Evolutionary conservation across 2,113 vertebrate genomes (phyloP).

Genomic region (Natator depressus): DNA sequence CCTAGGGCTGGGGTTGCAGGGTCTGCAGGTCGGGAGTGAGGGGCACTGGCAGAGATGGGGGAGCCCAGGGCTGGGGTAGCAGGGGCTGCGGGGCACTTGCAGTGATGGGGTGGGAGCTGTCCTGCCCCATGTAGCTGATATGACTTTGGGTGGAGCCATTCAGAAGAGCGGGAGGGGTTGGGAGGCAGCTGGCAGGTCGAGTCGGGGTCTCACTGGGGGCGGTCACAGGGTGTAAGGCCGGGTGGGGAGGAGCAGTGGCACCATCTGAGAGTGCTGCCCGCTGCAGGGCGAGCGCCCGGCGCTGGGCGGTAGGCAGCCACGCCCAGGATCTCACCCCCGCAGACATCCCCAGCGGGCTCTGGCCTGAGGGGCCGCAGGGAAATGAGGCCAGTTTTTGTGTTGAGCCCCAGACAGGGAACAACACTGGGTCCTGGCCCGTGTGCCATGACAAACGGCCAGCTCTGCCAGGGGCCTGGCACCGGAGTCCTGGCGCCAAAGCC

Average conservation of each 20-base stretch:
- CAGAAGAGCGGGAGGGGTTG: background rate
- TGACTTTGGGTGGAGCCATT: background rate
- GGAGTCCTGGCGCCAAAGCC: background rate
- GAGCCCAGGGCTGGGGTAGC: background rate
- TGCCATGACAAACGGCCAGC: background rate
- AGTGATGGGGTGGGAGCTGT: too few species aligned
- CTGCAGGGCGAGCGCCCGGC: too few species aligned
- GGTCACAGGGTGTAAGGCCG: background rate
- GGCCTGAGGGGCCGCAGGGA: too few species aligned
- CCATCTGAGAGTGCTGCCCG: background rate
- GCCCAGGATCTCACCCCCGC: too few species aligned
- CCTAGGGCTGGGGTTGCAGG: too few species aligned
- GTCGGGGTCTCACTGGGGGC: background rate
- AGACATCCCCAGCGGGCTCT: too few species aligned
- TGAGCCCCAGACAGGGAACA: background rate
- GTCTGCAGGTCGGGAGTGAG: background rate
- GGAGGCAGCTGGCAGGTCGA: accelerated
- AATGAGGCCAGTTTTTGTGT: background rate
- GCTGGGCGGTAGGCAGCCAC: too few species aligned
- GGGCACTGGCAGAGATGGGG: too few species aligned
- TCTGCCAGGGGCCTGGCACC: background rate
- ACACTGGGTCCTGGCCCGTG: background rate
- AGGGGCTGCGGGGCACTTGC: background rate
- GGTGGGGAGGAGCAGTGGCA: background rate
- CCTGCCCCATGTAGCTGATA: background rate